These are phyloP conservation scores for Bellardia bayeri DNA, from an alignment of 2,888 invertebrate genomes.

Conservation along the genomic window DNA sequence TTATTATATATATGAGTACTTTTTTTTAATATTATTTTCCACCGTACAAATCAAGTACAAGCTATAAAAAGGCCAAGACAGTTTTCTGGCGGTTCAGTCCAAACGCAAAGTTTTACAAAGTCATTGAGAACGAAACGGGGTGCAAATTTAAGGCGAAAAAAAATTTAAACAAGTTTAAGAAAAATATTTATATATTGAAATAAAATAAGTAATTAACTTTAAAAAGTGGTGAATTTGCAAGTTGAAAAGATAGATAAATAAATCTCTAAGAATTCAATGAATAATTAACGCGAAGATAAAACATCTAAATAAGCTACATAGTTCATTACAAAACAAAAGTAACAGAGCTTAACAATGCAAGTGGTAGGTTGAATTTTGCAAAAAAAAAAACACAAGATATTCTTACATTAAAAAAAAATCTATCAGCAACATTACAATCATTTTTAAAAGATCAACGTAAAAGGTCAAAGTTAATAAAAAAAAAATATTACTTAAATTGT, in stretches of 20 bases:
- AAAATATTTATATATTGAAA: not conserved
- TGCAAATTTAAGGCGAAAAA: conserved; percentile 40
- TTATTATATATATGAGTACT: conserved; percentile 46
- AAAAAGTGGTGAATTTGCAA: conserved; percentile 61
- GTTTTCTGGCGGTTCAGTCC: conserved; percentile 80
- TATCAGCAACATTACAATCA: conserved; percentile 39
- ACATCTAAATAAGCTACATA: conserved; percentile 4
- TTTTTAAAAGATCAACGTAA: conserved; percentile 45
- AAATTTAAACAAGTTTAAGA: conserved; percentile 28
- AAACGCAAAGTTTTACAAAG: conserved; percentile 77
- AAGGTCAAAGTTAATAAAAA: conserved; percentile 71
- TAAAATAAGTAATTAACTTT: conserved; percentile 35
- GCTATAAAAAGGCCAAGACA: conserved; percentile 81
- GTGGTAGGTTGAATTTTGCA: conserved; percentile 57
- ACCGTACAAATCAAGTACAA: conserved; percentile 73
- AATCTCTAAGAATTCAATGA: conserved; percentile 54
- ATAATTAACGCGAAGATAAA: conserved; percentile 35
- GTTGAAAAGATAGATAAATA: not conserved
- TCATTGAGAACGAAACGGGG: conserved; percentile 72
- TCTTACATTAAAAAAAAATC: conserved; percentile 17
- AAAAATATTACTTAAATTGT: not conserved
- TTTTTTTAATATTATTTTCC: conserved; percentile 55
- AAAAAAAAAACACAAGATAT: conserved; percentile 18
- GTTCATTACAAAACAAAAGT: conserved; percentile 34
- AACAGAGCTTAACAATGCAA: conserved; percentile 55